Base-by-base conservation (phyloP, 2,797 vertebrate genomes). In the Helarctos malayanus region DNA sequence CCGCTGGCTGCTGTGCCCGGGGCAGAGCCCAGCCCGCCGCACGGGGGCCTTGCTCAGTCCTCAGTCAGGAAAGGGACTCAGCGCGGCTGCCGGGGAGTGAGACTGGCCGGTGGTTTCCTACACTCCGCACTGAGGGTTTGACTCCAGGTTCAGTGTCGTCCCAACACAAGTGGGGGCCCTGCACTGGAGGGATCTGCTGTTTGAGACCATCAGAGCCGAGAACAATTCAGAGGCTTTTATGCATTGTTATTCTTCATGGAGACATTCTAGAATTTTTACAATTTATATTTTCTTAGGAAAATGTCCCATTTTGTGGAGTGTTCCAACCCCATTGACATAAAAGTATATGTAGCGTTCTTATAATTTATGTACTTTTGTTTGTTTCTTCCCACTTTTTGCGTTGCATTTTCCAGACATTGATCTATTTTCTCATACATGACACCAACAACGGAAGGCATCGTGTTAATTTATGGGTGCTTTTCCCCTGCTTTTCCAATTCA, bases 21-120 rank as follows among this genome's bases (percentile, higher is more conserved):
- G 68, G 19, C 35, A 23, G 35, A 75, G 68, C 38, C 88, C 41
- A 0, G 13, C 23, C 3, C 6, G 12, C 56, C 23, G 5, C 2
- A 2, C 1, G 35, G 1, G n/a, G 57, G 49, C 2, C 68, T 2
- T 2, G 38, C 13, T 19, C 15, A 0, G 1, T 1, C 15, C 41
- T 27, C 11, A 4, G 0, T 0, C n/a, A 54, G 57, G n/a, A 14
- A 23, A 15, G 57, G n/a, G 57, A 15, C 49, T 25, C 29, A 5
- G 84, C 3, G 0, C 0, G 2, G 9, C 68, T 23, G 0, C 13
- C 3, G 10, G 19, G 1, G 5, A 23, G 19, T 5, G 92, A 73
- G 47, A 10, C 0, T 0, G n/a, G 63, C 45, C 81, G 3, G 35
- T 1, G 57, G 63, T 7, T 32, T 57, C 41, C 49, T 63, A 25